Conservation (phyloP, 2,888 invertebrate species). For the Phaedon cochleariae region DNA sequence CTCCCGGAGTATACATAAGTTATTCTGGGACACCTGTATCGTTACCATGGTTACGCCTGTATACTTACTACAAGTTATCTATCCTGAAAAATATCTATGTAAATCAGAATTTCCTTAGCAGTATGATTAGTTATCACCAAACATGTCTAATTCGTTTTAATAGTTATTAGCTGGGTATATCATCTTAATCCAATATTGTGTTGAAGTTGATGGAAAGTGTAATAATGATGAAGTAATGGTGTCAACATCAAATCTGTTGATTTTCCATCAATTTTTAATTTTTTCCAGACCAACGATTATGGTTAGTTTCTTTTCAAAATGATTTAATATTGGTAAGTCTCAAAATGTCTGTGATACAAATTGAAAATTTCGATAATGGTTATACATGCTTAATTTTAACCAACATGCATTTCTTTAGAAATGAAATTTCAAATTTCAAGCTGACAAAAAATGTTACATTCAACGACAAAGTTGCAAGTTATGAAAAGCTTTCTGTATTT, state of each 20-base stretch:
- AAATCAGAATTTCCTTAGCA: constrained; percentile 11
- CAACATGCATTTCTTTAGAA: constrained; percentile 7
- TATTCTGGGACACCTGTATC: too few relatives aligned
- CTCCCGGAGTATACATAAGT: too few relatives aligned
- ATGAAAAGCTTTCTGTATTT: constrained; percentile 23
- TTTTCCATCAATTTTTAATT: background rate
- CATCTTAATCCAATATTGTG: background rate
- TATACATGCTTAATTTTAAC: constrained; percentile 15
- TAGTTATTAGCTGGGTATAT: background rate
- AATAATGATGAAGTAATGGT: too few relatives aligned
- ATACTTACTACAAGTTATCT: background rate
- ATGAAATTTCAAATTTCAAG: constrained; percentile 13
- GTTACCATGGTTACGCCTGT: too few relatives aligned
- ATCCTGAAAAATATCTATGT: constrained; percentile 7
- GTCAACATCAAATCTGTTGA: too few relatives aligned
- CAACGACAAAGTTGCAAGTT: constrained; percentile 9
- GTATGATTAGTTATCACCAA: background rate
- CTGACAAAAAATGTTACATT: constrained; percentile 13
- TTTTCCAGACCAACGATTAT: constrained; percentile 19
- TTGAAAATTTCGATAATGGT: constrained; percentile 35
- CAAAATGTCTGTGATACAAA: constrained; percentile 59
- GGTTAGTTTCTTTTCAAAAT: background rate
- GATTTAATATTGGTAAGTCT: constrained; percentile 53
- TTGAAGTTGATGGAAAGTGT: background rate
- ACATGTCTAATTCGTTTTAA: constrained; percentile 7